Evolutionary conservation across 2,797 vertebrate species (phyloP), one percentile per base, ranked within the genome.

Genomic region (Thripadectes ignobilis): DNA sequence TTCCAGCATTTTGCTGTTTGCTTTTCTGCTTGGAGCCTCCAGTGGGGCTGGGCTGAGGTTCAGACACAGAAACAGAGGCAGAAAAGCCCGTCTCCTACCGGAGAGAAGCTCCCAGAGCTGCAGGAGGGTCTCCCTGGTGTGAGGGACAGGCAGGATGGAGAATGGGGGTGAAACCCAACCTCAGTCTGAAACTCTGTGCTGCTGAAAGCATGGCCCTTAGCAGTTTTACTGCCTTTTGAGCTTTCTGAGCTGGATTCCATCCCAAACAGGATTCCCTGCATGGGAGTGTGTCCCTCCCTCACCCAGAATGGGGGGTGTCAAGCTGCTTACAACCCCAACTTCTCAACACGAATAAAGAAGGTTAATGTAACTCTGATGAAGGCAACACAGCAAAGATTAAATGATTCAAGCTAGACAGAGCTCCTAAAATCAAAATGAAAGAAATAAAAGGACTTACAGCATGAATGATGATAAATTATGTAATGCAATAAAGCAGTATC

Each of bases 111-210:
- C n/a, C 32, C 30, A 8, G 0, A 3, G 17, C 18, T 1, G 1
- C 1, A 1, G 36, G 2, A 32, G 2, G 12, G 7, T 15, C 14
- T 2, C 13, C 14, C 6, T 0, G 2, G 6, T 5, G 43, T 0
- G 41, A 54, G 59, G 29, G 48, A 38, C 10, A 7, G 63, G 51
- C 55, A n/a, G 22, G 52, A 45, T 5, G 14, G 18, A 22, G 49
- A 12, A 9, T 12, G 6, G 24, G 15, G 38, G 6, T 9, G 36
- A 62, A 75, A 71, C 32, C 29, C 71, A 54, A 66, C n/a, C 19
- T 30, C 7, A 11, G 19, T 17, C n/a, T 7, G 34, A 14, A 46
- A 39, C 12, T 24, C 38, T 26, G 13, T 6, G 2, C 5, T 57
- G 54, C 5, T 19, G 34, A 12, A 48, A 48, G 48, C 1, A 0